A percentile compares a stretch with the other conserved stretches of the same genome.
Conservation (phyloP, 2,888 invertebrate species). For the Hecatera dysodea region DNA sequence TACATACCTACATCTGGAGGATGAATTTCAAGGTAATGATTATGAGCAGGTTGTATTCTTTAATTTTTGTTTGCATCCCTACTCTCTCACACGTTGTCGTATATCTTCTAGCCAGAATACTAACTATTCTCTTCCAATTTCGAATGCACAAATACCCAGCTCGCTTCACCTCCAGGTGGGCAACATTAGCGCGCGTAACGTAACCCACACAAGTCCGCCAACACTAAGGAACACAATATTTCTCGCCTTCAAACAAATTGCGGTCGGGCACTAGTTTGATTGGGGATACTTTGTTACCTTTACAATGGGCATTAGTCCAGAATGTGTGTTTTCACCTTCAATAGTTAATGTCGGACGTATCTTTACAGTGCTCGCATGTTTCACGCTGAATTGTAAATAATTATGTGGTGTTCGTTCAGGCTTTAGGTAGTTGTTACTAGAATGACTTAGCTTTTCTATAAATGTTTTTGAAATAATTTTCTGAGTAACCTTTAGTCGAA, state of each 20-base stretch:
- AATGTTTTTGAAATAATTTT: neutral
- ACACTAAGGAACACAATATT: slow-evolving; percentile 84
- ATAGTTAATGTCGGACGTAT: slow-evolving; percentile 69
- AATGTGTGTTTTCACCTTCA: slow-evolving; percentile 74
- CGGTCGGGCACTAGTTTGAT: slow-evolving; percentile 89
- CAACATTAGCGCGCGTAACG: slow-evolving; percentile 70
- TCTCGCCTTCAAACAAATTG: slow-evolving; percentile 87
- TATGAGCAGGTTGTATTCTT: too few species aligned
- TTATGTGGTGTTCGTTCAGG: slow-evolving; percentile 43
- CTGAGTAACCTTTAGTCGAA: neutral
- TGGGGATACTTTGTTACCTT: slow-evolving; percentile 89
- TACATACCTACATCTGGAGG: too few species aligned
- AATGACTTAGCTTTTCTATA: slow-evolving; percentile 3
- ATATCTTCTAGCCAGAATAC: neutral
- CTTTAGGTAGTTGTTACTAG: slow-evolving; percentile 3
- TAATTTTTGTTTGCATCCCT: too few species aligned
- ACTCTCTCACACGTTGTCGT: neutral
- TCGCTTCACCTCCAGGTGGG: slow-evolving; percentile 68
- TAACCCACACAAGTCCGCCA: slow-evolving; percentile 73
- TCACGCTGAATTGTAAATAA: slow-evolving; percentile 55
- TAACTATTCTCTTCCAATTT: slow-evolving; percentile 14
- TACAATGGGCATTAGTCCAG: slow-evolving; percentile 88
- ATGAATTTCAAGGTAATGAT: too few species aligned
- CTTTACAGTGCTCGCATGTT: slow-evolving; percentile 58
- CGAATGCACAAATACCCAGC: slow-evolving; percentile 54